These are phyloP conservation scores for Rafetus swinhoei DNA, from an alignment of 2,113 vertebrate genomes.

Conservation along the genomic window DNA sequence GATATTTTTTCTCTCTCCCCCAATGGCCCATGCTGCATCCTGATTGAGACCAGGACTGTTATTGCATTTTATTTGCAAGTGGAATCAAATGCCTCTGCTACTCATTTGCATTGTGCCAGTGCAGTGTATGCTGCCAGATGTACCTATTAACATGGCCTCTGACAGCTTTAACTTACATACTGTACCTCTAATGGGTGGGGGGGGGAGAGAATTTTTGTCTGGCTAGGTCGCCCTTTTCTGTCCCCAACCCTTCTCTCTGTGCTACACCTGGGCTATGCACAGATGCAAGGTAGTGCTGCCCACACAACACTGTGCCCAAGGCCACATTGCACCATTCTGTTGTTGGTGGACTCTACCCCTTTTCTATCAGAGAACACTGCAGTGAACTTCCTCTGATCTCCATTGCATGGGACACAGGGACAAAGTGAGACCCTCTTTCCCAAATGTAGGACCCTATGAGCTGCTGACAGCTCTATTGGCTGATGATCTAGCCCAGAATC, in stretches of 20 bases:
- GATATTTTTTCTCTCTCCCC: not conserved
- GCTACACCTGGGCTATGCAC: not conserved
- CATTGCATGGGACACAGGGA: not conserved
- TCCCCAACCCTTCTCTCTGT: not conserved
- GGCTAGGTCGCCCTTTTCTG: fast-evolving
- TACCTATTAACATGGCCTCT: not conserved
- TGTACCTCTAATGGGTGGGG: not conserved
- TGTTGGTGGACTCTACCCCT: not conserved
- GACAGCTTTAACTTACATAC: not conserved
- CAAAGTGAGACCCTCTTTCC: not conserved
- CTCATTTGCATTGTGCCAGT: not conserved
- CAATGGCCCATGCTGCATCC: not conserved
- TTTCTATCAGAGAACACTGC: not conserved
- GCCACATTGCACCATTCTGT: fast-evolving
- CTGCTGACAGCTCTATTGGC: not conserved
- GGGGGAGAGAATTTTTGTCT: not conserved
- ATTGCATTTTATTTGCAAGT: not conserved
- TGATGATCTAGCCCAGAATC: not conserved
- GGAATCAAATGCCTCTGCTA: not conserved
- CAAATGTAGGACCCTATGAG: not conserved
- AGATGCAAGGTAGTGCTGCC: fast-evolving
- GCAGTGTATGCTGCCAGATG: not conserved
- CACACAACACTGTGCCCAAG: not conserved
- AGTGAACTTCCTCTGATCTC: not conserved
- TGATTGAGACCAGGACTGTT: not conserved